phyloP scores from a whole-genome alignment of 2,888 invertebrate genomes.

The Petrolisthes cinctipes region DNA sequence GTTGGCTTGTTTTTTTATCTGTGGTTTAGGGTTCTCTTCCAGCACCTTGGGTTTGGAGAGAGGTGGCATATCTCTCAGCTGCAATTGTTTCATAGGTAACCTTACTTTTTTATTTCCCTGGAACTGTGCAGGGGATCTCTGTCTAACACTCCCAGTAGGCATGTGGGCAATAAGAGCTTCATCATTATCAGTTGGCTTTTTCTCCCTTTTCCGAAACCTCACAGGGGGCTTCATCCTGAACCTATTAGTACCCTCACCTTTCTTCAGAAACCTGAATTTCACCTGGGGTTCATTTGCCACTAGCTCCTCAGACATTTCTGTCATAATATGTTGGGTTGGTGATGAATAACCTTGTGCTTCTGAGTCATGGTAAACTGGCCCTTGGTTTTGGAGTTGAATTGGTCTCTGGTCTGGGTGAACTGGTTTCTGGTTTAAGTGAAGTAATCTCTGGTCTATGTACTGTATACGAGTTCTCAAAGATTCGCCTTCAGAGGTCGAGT shows the following conservation, averaged over 20 bases:
- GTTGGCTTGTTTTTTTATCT: background rate
- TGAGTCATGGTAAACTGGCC: background rate
- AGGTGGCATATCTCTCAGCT: background rate
- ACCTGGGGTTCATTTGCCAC: conserved; percentile 1
- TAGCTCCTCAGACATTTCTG: background rate
- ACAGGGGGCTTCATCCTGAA: conserved; percentile 31
- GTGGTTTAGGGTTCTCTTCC: background rate
- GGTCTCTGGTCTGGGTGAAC: background rate
- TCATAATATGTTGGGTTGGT: background rate
- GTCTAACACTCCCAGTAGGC: background rate
- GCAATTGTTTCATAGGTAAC: background rate
- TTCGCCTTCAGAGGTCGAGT: background rate
- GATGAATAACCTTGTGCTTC: background rate
- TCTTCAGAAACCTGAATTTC: conserved; percentile 42
- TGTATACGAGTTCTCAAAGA: background rate
- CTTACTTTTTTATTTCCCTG: background rate
- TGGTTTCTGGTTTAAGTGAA: no score
- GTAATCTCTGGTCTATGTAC: background rate
- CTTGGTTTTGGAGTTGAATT: background rate
- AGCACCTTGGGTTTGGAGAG: conserved; percentile 2
- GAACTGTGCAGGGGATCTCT: background rate
- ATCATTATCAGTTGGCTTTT: background rate
- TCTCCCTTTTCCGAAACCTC: background rate
- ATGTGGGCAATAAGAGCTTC: background rate
- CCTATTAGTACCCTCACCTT: conserved; percentile 48